These are phyloP conservation scores for Chrysocyon brachyurus DNA, from an alignment of 2,797 vertebrate species.

Conservation along the genomic window DNA sequence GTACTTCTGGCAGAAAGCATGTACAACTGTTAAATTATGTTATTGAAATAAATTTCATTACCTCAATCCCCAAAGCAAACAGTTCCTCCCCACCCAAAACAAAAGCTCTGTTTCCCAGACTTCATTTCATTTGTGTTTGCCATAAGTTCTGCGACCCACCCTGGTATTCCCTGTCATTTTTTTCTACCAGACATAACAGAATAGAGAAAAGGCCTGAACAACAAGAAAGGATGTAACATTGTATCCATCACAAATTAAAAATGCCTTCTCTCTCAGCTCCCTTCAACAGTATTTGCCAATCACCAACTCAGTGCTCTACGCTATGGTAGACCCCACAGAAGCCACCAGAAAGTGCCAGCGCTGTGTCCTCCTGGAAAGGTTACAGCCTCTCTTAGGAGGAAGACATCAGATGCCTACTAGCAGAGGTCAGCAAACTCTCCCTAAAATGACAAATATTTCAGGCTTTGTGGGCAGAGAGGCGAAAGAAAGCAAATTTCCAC, in stretches of 20 bases:
- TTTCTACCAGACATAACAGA: slow-evolving; percentile 82
- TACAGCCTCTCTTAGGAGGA: not conserved
- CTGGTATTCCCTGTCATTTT: slow-evolving; percentile 83
- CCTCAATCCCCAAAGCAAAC: slow-evolving; percentile 72
- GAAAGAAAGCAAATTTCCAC: slow-evolving; percentile 6
- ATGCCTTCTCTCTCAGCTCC: slow-evolving; percentile 54
- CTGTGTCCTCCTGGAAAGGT: not conserved
- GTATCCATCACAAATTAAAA: slow-evolving; percentile 77
- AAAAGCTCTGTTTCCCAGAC: slow-evolving; percentile 77
- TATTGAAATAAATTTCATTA: slow-evolving; percentile 84
- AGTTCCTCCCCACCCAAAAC: slow-evolving; percentile 81
- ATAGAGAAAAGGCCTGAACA: slow-evolving; percentile 71
- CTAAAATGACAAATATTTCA: slow-evolving; percentile 33
- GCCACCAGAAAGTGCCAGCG: not conserved
- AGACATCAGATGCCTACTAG: not conserved
- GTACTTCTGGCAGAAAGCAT: slow-evolving; percentile 65
- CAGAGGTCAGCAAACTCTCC: not conserved
- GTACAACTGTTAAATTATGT: slow-evolving; percentile 78
- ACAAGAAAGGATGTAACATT: slow-evolving; percentile 58
- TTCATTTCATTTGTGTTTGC: slow-evolving; percentile 78
- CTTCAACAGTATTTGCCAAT: slow-evolving; percentile 50
- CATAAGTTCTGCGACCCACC: slow-evolving; percentile 81
- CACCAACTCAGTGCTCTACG: slow-evolving; percentile 6
- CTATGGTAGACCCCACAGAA: not conserved
- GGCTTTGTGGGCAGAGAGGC: not conserved